Conservation (phyloP, 1,140 invertebrate genomes). For the Brevipalpus yothersi region DNA sequence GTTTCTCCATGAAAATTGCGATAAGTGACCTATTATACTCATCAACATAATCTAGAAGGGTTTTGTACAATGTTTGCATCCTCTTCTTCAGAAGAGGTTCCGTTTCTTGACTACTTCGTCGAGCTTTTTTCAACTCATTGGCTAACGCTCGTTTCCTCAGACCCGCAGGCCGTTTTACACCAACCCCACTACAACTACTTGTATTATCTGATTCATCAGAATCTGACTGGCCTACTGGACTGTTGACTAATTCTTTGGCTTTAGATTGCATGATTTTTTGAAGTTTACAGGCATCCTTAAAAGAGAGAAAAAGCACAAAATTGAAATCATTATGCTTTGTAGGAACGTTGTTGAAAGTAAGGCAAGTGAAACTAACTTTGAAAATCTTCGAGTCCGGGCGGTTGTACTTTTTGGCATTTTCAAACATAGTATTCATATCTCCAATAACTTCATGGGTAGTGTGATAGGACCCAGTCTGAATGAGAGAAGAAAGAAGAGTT, state of each 20-base stretch:
- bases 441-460: constrained; percentile 67
- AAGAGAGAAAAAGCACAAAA: not conserved
- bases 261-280: constrained; percentile 3
- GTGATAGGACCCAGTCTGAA: constrained; percentile 46
- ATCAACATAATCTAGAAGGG: constrained; percentile 31
- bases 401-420: constrained; percentile 90
- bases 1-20: constrained; percentile 82
- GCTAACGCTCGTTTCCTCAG: constrained; percentile 29
- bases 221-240: constrained; percentile 1
- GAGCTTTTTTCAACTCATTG: constrained; percentile 14
- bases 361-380: constrained; percentile 27
- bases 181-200: constrained; percentile 1
- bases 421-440: constrained; percentile 93
- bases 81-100: constrained; percentile 17
- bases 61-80: constrained; percentile 20
- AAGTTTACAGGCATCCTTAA: constrained; percentile 3
- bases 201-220: constrained; percentile 1
- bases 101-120: constrained; percentile 11
- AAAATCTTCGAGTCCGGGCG: constrained; percentile 60
- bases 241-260: constrained; percentile 1
- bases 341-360: not conserved
- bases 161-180: constrained; percentile 23
- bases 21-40: constrained; percentile 61
- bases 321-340: too few species aligned
- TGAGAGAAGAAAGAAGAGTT: constrained; percentile 13